A percentile compares a stretch with the other conserved stretches of the same genome.
phyloP scores from a whole-genome alignment of 2,113 vertebrate species.

The Aramus guarauna region DNA sequence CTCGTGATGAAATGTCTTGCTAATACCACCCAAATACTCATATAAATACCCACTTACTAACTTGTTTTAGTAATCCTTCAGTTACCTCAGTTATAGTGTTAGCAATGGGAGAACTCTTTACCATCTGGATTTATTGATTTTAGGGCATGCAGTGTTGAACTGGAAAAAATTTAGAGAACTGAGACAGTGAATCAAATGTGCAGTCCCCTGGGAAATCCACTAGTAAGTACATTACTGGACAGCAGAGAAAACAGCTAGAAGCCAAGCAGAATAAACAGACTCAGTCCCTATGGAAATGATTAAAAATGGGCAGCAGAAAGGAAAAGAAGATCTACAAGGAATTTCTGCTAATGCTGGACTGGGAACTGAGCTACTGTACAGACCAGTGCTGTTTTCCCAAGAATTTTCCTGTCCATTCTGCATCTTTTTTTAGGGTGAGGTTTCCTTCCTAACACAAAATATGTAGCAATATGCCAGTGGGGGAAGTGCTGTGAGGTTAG shows the following conservation, averaged over 20 bases:
- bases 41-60: background rate
- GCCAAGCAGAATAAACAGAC: background rate
- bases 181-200: background rate
- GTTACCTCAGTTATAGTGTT: background rate
- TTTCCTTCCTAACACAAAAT: background rate
- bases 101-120: background rate
- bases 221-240: background rate
- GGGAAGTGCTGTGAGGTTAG: background rate
- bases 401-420: background rate
- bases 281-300: background rate
- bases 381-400: background rate
- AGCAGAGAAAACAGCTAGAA: background rate
- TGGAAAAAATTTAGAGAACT: background rate
- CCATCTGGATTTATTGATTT: constrained; percentile 17
- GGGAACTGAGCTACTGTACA: background rate
- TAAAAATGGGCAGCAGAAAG: constrained; percentile 2
- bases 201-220: background rate
- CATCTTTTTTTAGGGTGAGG: background rate
- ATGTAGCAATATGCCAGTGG: background rate
- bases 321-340: background rate
- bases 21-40: background rate
- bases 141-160: background rate
- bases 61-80: background rate
- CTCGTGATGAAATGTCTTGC: background rate
- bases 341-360: background rate